Percentiles rank a stretch among this genome's conserved stretches.
Evolutionary conservation across 2,888 invertebrate species (phyloP).

Genomic region (Drosophila maculinotata): DNA sequence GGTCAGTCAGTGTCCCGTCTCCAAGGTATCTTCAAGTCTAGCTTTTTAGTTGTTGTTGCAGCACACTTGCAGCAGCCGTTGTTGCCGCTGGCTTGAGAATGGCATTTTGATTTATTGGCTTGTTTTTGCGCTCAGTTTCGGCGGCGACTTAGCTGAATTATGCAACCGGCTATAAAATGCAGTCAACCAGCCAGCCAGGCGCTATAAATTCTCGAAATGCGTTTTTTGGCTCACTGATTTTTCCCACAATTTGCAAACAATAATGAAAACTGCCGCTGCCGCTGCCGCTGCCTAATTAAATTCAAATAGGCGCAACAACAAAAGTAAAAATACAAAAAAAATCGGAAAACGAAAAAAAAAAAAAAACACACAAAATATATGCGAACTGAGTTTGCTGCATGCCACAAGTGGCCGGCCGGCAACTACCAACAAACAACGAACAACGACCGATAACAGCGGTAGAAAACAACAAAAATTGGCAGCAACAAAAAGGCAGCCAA

Average conservation of each 20-base stretch:
- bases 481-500: conserved; percentile 78
- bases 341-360: conserved; percentile 8
- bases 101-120: conserved; percentile 78
- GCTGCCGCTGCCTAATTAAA: conserved; percentile 63
- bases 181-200: conserved; percentile 49
- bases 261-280: conserved; percentile 66
- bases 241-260: conserved; percentile 82
- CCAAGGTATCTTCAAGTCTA: conserved; percentile 24
- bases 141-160: conserved; percentile 57
- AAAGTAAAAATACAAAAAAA: conserved; percentile 48
- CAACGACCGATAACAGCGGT: conserved; percentile 71
- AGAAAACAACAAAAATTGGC: conserved; percentile 63
- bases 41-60: not conserved
- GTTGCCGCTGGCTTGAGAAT: conserved; percentile 71
- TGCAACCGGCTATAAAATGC: conserved; percentile 74
- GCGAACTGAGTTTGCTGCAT: conserved; percentile 48
- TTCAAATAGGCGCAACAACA: conserved; percentile 63
- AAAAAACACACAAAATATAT: too few relatives aligned
- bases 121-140: conserved; percentile 65
- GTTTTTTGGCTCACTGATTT: conserved; percentile 68
- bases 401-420: conserved; percentile 72
- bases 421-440: conserved; percentile 23
- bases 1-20: too few relatives aligned
- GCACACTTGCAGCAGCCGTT: conserved; percentile 68
- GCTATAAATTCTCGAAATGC: conserved; percentile 66